Evolutionary conservation across 2,888 invertebrate genomes (phyloP).

Genomic region (Zootermopsis nevadensis): DNA sequence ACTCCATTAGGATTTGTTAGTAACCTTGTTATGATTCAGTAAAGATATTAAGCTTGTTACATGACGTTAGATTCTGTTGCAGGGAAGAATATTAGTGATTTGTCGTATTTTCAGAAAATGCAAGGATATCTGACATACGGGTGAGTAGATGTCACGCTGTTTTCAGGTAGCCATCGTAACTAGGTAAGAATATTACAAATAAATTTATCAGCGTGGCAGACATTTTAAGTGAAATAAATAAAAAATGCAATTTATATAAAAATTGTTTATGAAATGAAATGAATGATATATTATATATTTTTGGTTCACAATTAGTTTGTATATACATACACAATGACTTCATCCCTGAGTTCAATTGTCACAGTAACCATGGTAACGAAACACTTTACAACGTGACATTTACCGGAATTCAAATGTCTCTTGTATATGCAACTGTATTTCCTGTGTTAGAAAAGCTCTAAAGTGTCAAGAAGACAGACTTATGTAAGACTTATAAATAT

Average conservation of each 20-base stretch:
- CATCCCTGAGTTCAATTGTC: constrained; percentile 32
- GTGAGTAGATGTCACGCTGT: constrained; percentile 52
- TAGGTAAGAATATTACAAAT: background rate
- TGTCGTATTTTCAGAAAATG: too few relatives aligned
- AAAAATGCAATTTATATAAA: constrained; percentile 32
- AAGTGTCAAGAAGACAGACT: constrained; percentile 3
- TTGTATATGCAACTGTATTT: constrained; percentile 18
- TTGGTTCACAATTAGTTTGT: constrained; percentile 21
- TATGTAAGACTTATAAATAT: constrained; percentile 38
- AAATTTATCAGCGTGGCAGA: background rate
- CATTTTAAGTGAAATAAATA: constrained; percentile 19
- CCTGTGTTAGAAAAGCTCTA: constrained; percentile 15
- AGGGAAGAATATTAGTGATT: too few relatives aligned
- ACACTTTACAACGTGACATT: constrained; percentile 50
- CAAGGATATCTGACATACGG: background rate
- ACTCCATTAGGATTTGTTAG: too few relatives aligned
- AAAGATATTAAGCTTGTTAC: too few relatives aligned
- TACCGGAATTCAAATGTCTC: constrained; percentile 42
- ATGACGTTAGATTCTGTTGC: too few relatives aligned
- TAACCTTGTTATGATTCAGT: too few relatives aligned
- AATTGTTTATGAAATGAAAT: constrained; percentile 30
- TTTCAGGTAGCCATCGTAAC: background rate
- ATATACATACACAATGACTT: constrained; percentile 38
- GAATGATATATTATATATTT: background rate
- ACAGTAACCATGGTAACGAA: background rate